Percentiles rank a stretch among this genome's conserved stretches.
Evolutionary conservation across 2,113 vertebrate species (phyloP).

Genomic region (Camelus bactrianus): DNA sequence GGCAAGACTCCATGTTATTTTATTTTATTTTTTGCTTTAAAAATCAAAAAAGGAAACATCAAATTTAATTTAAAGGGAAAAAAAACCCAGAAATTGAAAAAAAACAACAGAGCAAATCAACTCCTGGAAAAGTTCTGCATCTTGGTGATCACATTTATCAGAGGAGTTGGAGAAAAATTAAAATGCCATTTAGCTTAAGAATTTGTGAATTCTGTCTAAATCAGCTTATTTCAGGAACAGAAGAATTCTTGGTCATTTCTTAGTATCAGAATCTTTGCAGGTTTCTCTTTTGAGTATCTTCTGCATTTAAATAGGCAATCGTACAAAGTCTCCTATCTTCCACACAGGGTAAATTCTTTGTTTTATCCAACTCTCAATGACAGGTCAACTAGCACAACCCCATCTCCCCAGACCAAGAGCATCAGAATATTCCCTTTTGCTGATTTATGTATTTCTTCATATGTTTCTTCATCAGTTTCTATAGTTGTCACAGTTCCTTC

Average conservation of each 20-base stretch:
- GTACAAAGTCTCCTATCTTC: too few relatives aligned
- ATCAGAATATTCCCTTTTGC: neutral
- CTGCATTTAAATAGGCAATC: too few relatives aligned
- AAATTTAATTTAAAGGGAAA: too few relatives aligned
- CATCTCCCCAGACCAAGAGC: slow-evolving; percentile 82
- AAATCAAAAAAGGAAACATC: too few relatives aligned
- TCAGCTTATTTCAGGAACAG: neutral
- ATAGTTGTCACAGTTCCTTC: slow-evolving; percentile 82
- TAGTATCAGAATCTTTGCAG: neutral
- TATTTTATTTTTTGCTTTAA: too few relatives aligned
- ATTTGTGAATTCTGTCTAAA: neutral
- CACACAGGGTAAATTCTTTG: too few relatives aligned
- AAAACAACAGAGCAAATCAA: neutral
- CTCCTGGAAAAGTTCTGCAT: neutral
- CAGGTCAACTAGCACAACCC: neutral
- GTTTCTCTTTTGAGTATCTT: too few relatives aligned
- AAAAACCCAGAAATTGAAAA: neutral
- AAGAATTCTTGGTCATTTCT: neutral
- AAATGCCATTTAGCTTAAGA: neutral
- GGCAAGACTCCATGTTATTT: neutral
- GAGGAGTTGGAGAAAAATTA: too few relatives aligned
- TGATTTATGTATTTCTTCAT: neutral
- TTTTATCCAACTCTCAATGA: neutral
- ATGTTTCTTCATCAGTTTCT: neutral
- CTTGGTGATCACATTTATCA: neutral